Conservation (phyloP, 2,113 vertebrate species). For the Pseudonaja textilis region DNA sequence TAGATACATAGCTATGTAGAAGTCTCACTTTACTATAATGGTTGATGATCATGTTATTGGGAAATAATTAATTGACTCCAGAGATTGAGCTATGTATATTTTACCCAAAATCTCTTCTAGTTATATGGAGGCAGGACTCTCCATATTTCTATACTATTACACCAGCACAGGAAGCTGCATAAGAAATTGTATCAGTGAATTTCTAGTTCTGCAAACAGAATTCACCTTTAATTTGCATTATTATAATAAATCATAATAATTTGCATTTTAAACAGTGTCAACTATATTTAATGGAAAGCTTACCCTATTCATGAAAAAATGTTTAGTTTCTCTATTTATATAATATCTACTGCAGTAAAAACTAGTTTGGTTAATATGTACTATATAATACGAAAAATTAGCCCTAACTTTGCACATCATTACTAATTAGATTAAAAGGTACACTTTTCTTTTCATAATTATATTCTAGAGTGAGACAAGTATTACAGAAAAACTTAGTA, state of each 20-base stretch:
- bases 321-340: background rate
- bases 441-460: fast-evolving
- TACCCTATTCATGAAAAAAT: background rate
- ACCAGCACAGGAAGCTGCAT: background rate
- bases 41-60: background rate
- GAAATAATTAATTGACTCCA: background rate
- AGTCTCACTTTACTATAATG: background rate
- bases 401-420: background rate
- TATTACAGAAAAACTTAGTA: background rate
- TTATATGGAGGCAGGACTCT: background rate
- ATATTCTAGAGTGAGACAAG: background rate
- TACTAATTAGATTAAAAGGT: background rate
- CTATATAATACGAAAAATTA: background rate
- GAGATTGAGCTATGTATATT: too few relatives aligned
- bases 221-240: background rate
- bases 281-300: background rate
- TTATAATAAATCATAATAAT: background rate
- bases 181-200: background rate
- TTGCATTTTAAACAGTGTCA: background rate
- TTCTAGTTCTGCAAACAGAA: background rate
- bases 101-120: background rate
- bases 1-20: background rate
- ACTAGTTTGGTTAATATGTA: background rate
- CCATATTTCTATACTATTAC: background rate
- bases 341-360: background rate